Conservation (phyloP, 2,113 vertebrate genomes). For the Ptychochromis oligacanthus region DNA sequence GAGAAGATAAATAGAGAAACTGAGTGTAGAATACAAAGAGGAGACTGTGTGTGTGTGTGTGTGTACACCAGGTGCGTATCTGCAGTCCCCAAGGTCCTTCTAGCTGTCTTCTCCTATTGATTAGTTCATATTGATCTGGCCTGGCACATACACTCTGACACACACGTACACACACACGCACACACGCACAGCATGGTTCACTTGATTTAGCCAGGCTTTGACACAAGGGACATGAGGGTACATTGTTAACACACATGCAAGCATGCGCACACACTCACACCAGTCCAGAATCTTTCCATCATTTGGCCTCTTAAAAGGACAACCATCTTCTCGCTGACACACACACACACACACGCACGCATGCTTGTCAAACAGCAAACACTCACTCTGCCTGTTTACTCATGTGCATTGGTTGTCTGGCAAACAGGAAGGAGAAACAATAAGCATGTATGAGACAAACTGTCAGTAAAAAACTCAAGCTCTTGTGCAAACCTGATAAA, state of each 20-base stretch:
- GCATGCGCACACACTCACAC: background rate
- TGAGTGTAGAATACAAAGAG: constrained; percentile 65
- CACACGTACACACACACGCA: constrained; percentile 36
- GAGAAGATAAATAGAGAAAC: constrained; percentile 59
- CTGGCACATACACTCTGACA: constrained; percentile 49
- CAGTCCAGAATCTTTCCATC: constrained; percentile 5
- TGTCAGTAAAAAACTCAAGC: constrained; percentile 22
- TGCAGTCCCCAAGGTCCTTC: constrained; percentile 74
- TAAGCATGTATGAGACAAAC: constrained; percentile 36
- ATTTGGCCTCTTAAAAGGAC: constrained; percentile 49
- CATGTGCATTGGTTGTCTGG: constrained; percentile 48
- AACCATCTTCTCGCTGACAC: constrained; percentile 25
- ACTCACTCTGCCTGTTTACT: constrained; percentile 43
- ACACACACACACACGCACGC: background rate
- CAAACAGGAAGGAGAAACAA: constrained; percentile 48
- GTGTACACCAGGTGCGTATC: constrained; percentile 58
- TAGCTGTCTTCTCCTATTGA: constrained; percentile 77
- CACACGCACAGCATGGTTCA: constrained; percentile 51
- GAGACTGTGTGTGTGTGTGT: background rate
- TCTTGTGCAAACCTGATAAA: constrained; percentile 36
- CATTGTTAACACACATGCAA: constrained; percentile 65
- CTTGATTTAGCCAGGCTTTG: constrained; percentile 68
- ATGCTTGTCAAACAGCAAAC: constrained; percentile 20
- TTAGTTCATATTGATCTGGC: constrained; percentile 75
- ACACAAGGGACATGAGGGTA: constrained; percentile 63